Base-by-base conservation (phyloP, 2,888 invertebrate genomes). In the Aplocera efformata region DNA sequence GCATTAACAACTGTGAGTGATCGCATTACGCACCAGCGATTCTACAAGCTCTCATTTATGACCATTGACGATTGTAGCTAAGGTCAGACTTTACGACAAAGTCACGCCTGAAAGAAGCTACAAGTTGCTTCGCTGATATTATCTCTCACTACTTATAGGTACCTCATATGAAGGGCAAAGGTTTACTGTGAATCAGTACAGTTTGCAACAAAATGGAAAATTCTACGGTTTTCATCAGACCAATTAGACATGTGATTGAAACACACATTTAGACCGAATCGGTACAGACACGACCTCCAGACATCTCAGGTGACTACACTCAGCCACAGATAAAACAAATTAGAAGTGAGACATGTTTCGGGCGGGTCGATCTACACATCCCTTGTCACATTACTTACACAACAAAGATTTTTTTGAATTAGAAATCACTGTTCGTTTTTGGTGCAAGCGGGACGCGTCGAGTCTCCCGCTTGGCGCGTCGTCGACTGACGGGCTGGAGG, bases 211-310 rank as follows among this genome's bases (percentile, higher is more conserved):
- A 1, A 17, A 8, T 1, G 8, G 2, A 29, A 10, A 8, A 17
- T 21, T 37, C 36, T 13, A 28, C 31, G 34, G 25, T 42, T 24
- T 23, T 32, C 26, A 37, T 32, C 28, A 37, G 21, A 39, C 17
- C 30, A 45, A 56, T 57, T 42, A 53, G 63, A 66, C 72, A 74
- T 67, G 71, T 71, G 75, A 78, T 75, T 73, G 70, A 67, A 72
- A 67, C 69, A 68, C 60, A 58, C 48, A 42, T 54, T 63, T 60
- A 63, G 60, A 64, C 55, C 62, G 60, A 60, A 53, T 53, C 65
- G 58, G 60, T 63, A 64, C 61, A 62, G 60, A 65, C 56, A 56
- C 70, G 83, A 81, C 82, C 83, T 81, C 78, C 68, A 82, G 81
- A 80, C 81, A 67, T 53, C 59, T 60, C 76, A 81, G 82, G 80